Conservation (phyloP, 2,888 invertebrate species). For the Drosophila acutilabella region DNA sequence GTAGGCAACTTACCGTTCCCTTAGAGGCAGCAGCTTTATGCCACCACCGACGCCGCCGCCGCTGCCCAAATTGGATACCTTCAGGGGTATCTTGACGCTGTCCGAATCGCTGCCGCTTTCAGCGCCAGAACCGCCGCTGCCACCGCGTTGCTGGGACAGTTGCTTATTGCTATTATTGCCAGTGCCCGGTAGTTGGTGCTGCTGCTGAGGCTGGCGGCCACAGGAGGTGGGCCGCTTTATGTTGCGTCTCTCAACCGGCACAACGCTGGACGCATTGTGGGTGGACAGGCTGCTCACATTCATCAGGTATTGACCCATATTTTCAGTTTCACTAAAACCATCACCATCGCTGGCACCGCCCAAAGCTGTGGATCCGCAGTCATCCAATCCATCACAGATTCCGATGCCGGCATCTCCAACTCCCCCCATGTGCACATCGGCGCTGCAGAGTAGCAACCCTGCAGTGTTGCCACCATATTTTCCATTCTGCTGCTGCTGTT, state of each 20-base stretch:
- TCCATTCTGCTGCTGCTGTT: constrained; percentile 71
- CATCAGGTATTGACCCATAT: constrained; percentile 85
- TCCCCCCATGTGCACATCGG: constrained; percentile 72
- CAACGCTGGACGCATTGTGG: constrained; percentile 46
- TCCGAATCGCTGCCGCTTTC: constrained; percentile 91
- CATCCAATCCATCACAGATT: constrained; percentile 71
- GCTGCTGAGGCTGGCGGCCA: constrained; percentile 77
- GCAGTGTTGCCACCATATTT: constrained; percentile 54
- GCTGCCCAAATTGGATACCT: constrained; percentile 85
- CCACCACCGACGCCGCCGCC: constrained; percentile 61
- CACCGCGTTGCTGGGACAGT: constrained; percentile 58
- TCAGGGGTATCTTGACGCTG: constrained; percentile 89
- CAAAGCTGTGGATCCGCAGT: constrained; percentile 82
- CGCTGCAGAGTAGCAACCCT: constrained; percentile 52
- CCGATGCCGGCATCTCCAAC: constrained; percentile 51
- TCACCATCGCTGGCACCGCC: constrained; percentile 84
- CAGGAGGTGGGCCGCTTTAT: constrained; percentile 82
- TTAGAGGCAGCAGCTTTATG: constrained; percentile 84
- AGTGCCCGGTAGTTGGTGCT: constrained; percentile 57
- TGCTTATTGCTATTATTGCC: constrained; percentile 62
- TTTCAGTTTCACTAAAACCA: constrained; percentile 85
- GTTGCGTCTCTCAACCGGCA: constrained; percentile 81
- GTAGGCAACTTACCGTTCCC: constrained; percentile 87
- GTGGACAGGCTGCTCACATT: constrained; percentile 66
- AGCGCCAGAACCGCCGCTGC: constrained; percentile 78